Evolutionary conservation across 2,113 vertebrate species (phyloP).

Genomic region (Paradoxurus hermaphroditus): DNA sequence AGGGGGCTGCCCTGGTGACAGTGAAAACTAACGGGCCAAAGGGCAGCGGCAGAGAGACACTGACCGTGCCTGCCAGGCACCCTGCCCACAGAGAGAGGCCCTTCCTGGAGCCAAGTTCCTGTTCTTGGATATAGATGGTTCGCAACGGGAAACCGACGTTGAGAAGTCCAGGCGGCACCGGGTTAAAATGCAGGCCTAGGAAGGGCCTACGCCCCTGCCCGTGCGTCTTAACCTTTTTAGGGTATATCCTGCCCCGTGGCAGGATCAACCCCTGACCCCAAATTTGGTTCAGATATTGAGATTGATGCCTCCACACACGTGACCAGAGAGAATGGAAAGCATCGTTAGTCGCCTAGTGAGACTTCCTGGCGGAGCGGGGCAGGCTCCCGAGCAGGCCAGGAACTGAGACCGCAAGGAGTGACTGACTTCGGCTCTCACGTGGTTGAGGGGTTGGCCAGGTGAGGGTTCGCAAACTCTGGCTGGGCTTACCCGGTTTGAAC

Average conservation of each 20-base stretch:
- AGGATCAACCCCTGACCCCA: background rate
- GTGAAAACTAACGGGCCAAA: background rate
- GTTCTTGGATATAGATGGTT: rapidly evolving
- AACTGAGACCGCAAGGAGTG: background rate
- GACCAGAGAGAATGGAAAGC: background rate
- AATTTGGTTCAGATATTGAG: background rate
- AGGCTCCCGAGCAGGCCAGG: background rate
- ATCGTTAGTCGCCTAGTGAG: background rate
- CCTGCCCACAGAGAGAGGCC: background rate
- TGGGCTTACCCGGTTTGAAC: background rate
- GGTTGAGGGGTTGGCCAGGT: background rate
- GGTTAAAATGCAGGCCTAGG: background rate
- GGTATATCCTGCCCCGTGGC: background rate
- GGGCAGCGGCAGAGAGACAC: background rate
- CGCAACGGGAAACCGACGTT: background rate
- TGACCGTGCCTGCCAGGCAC: background rate
- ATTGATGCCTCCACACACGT: background rate
- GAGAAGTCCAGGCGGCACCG: background rate
- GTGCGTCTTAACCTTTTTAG: background rate
- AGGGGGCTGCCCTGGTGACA: background rate
- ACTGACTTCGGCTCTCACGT: too few relatives aligned
- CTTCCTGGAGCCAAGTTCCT: background rate
- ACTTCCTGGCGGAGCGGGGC: background rate
- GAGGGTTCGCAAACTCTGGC: background rate
- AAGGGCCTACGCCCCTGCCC: background rate